Evolutionary conservation across 2,797 vertebrate genomes (phyloP), one percentile per base, ranked within the genome.

Genomic region (Hemibagrus guttatus): DNA sequence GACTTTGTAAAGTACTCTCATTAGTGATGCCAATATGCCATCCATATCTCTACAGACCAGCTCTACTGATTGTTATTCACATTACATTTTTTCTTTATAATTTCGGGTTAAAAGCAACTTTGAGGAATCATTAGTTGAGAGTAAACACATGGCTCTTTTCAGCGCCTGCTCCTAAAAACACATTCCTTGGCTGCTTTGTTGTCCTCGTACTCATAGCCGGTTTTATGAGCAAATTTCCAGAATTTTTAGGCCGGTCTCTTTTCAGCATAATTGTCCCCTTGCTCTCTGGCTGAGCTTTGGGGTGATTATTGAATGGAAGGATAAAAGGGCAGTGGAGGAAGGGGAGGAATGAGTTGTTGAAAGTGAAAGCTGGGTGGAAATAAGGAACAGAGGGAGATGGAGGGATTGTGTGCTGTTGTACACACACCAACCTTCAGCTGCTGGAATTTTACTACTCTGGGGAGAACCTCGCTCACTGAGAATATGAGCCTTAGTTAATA

Each of bases 291-390:
- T 74, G 74, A 76, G 85, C 82, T 85, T 69, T 76, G 66, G 42
- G 74, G 72, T 80, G 52, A 46, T 84, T 86, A 75, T 79, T 68
- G 17, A 11, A 86, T 17, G 54, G 21, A 39, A 35, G 54, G 28
- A 86, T 80, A 63, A 83, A 76, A 83, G 64, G 85, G 63, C 69
- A 75, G 71, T 2, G 35, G 69, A 52, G 39, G 26, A 76, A 71
- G 71, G 28, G 28, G 54, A 56, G 68, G 28, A 31, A 26, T 58
- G 68, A 76, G 84, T 61, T 75, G 71, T 86, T 87, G 74, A 88
- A 88, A 87, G 69, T 80, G 85, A 89, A 88, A 84, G 81, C 81
- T 82, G 84, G 85, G 61, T 83, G 74, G 63, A 88, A 83, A 86
- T 86, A 71, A 85, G 79, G 64, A 87, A 69, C 71, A 87, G 14